Conservation (phyloP, 2,888 invertebrate species). For the Cynaeus angustus region DNA sequence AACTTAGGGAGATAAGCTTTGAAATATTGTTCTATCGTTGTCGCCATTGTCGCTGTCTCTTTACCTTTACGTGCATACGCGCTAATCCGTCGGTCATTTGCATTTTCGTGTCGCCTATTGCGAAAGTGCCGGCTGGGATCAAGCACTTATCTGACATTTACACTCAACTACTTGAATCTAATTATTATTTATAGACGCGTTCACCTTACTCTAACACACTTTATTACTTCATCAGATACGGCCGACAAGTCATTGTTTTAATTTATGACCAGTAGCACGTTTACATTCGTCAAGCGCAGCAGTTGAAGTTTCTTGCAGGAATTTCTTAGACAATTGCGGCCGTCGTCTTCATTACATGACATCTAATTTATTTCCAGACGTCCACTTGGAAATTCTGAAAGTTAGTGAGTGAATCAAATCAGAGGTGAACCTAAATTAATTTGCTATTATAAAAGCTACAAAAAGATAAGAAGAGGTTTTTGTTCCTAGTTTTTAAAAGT, state of each 20-base stretch:
- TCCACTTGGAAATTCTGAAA: no score
- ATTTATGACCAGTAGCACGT: slow-evolving; percentile 48
- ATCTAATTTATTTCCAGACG: not conserved
- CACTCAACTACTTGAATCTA: slow-evolving; percentile 68
- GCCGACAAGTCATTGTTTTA: slow-evolving; percentile 51
- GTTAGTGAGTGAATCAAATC: no score
- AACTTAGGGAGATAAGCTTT: slow-evolving; percentile 58
- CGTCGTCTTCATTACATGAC: slow-evolving; percentile 11
- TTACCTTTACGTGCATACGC: slow-evolving; percentile 56
- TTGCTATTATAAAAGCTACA: no score
- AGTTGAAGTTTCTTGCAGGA: slow-evolving; percentile 1
- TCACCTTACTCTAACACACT: slow-evolving; percentile 63
- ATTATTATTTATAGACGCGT: slow-evolving; percentile 69
- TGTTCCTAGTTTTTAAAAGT: no score
- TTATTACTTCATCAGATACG: slow-evolving; percentile 66
- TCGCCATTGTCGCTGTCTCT: slow-evolving; percentile 53
- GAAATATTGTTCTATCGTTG: slow-evolving; percentile 56
- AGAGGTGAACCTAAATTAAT: no score
- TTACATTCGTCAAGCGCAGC: slow-evolving; percentile 41
- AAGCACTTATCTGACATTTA: slow-evolving; percentile 69
- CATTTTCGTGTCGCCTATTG: slow-evolving; percentile 64
- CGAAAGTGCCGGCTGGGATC: slow-evolving; percentile 63
- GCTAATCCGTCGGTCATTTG: slow-evolving; percentile 62
- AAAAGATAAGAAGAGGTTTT: no score
- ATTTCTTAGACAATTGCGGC: slow-evolving; percentile 23